Evolutionary conservation across 2,797 vertebrate genomes (phyloP).

Genomic region (Antennarius maculatus): DNA sequence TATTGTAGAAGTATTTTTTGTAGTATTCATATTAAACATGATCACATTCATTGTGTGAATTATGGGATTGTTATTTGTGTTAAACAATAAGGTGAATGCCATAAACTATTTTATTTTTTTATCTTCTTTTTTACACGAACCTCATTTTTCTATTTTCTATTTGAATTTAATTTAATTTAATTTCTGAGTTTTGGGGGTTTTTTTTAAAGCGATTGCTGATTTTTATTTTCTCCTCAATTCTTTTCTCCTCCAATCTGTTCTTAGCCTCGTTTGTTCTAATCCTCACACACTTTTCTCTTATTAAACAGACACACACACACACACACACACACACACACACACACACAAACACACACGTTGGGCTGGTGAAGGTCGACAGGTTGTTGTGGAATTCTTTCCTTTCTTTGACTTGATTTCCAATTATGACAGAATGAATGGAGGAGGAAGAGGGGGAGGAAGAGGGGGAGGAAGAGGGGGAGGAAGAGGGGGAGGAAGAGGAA

Average conservation of each 20-base stretch:
- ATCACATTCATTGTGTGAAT: no score
- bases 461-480: background rate
- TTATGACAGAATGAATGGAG: conserved; percentile 1
- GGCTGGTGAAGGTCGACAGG: background rate
- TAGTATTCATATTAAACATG: no score
- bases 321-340: background rate
- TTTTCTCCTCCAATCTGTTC: conserved; percentile 71
- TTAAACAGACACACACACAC: background rate
- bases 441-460: background rate
- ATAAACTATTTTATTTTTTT: no score
- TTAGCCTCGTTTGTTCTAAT: conserved; percentile 75
- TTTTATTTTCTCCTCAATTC: conserved; percentile 37
- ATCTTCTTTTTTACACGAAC: no score
- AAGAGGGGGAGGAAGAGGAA: background rate
- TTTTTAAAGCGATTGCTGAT: conserved; percentile 38
- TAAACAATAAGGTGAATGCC: no score
- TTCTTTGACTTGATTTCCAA: background rate
- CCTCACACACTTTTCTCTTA: conserved; percentile 32
- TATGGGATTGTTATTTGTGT: no score
- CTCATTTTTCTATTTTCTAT: no score
- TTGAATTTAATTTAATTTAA: conserved; percentile 9
- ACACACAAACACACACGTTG: background rate
- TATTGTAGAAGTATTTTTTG: no score
- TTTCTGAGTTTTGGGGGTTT: conserved; percentile 27
- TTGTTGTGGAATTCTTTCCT: conserved; percentile 3